Conservation (phyloP, 2,113 vertebrate species). For the Cavia aperea region DNA sequence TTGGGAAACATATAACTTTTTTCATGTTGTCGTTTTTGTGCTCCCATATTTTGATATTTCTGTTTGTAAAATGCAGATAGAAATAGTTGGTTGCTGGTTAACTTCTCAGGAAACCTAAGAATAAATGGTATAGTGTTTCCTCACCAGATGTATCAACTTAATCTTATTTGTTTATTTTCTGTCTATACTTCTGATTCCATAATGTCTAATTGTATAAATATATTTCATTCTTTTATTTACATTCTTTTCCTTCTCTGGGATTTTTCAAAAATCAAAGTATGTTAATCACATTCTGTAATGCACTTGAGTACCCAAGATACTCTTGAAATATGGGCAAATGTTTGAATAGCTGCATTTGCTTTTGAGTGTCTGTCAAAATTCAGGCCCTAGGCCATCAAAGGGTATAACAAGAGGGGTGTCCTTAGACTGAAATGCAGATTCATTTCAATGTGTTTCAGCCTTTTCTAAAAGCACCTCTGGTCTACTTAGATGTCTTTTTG, state of each 20-base stretch:
- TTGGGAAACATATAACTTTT: background rate
- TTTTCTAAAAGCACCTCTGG: slow-evolving; percentile 10
- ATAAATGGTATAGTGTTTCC: slow-evolving; percentile 47
- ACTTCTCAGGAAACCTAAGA: slow-evolving; percentile 24
- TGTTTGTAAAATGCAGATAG: slow-evolving; percentile 28
- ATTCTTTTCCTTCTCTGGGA: slow-evolving; percentile 60
- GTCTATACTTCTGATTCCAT: slow-evolving; percentile 48
- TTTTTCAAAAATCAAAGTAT: slow-evolving; percentile 63
- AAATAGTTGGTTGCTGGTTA: slow-evolving; percentile 43
- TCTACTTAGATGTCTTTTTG: background rate
- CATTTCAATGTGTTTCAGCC: slow-evolving; percentile 18
- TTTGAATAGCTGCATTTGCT: slow-evolving; percentile 67
- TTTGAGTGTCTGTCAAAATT: slow-evolving; percentile 44
- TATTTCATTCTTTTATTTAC: slow-evolving; percentile 55
- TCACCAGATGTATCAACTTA: slow-evolving; percentile 46
- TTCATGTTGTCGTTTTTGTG: background rate
- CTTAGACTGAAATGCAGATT: slow-evolving; percentile 4
- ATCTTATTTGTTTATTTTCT: slow-evolving; percentile 62
- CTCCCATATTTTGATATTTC: slow-evolving; percentile 9
- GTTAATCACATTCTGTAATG: slow-evolving; percentile 60
- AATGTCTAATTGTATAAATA: slow-evolving; percentile 40
- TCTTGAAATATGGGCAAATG: slow-evolving; percentile 52
- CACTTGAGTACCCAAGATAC: slow-evolving; percentile 44
- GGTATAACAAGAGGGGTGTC: background rate
- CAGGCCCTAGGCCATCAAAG: slow-evolving; percentile 26